Evolutionary conservation across 2,797 vertebrate species (phyloP).

Genomic region (Florisuga fusca): DNA sequence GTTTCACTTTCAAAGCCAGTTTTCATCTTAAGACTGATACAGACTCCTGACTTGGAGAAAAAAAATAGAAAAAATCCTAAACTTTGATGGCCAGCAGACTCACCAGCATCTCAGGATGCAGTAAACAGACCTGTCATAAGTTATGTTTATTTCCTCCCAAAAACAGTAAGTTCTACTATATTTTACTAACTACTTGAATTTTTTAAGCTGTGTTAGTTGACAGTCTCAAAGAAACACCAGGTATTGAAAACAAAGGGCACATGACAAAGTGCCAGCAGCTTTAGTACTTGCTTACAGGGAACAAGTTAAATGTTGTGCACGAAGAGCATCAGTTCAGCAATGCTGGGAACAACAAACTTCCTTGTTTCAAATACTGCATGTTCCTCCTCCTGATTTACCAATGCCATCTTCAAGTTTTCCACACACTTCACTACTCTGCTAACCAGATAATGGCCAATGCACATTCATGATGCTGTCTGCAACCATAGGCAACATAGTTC

Average conservation of each 20-base stretch:
- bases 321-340: conserved; percentile 24
- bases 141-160: not conserved
- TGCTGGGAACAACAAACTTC: conserved; percentile 26
- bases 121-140: not conserved
- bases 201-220: not conserved
- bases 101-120: not conserved
- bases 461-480: not conserved
- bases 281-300: not conserved
- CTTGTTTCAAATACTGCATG: conserved; percentile 38
- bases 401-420: not conserved
- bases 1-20: not conserved
- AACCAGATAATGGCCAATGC: not conserved
- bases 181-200: not conserved
- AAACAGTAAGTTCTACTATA: not conserved
- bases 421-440: not conserved
- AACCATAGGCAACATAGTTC: not conserved
- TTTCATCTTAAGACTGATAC: not conserved
- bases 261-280: not conserved
- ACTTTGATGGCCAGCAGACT: not conserved
- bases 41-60: not conserved
- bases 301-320: not conserved
- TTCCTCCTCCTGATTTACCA: conserved; percentile 41
- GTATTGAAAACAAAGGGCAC: not conserved
- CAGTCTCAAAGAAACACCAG: too few species aligned
- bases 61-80: not conserved